Percentiles rank a stretch among this genome's conserved stretches.
These are phyloP conservation scores for Lasioglossum morio DNA, from an alignment of 2,888 invertebrate genomes.

Conservation along the genomic window DNA sequence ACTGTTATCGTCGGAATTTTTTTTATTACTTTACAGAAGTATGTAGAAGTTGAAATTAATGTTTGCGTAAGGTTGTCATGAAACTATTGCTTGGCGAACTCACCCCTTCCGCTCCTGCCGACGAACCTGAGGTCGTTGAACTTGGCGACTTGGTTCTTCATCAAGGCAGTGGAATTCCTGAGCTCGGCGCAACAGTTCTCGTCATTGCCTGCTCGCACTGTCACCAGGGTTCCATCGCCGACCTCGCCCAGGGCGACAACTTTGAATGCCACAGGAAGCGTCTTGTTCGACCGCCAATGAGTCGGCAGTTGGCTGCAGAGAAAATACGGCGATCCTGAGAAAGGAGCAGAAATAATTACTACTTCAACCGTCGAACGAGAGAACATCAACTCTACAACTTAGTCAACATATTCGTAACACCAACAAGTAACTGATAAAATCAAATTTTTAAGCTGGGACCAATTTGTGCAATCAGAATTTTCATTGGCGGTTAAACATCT, in stretches of 20 bases:
- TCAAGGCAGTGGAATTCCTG: constrained; percentile 95
- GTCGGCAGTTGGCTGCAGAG: constrained; percentile 96
- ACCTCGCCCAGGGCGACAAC: constrained; percentile 97
- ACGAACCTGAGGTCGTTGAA: constrained; percentile 99
- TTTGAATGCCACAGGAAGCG: constrained; percentile 97
- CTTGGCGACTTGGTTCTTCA: constrained; percentile 98
- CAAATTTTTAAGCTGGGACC: neutral
- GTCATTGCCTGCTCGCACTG: constrained; percentile 98
- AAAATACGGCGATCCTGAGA: constrained; percentile 96
- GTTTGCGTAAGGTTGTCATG: neutral
- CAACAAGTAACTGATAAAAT: neutral
- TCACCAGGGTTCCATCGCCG: constrained; percentile 96
- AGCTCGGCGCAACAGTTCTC: constrained; percentile 98
- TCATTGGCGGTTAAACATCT: neutral
- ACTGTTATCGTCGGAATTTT: neutral
- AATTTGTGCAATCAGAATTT: neutral
- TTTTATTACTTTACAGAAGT: neutral
- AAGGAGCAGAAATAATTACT: constrained; percentile 7
- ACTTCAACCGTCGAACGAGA: neutral
- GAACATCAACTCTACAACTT: neutral
- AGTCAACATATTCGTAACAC: neutral
- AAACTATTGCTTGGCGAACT: constrained; percentile 81
- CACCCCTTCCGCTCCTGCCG: constrained; percentile 98
- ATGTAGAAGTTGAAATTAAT: neutral
- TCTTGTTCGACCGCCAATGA: constrained; percentile 99